A percentile compares a stretch with the other conserved stretches of the same genome.
These are phyloP conservation scores for Dascillus cervinus DNA, from an alignment of 2,888 invertebrate genomes.

Conservation along the genomic window DNA sequence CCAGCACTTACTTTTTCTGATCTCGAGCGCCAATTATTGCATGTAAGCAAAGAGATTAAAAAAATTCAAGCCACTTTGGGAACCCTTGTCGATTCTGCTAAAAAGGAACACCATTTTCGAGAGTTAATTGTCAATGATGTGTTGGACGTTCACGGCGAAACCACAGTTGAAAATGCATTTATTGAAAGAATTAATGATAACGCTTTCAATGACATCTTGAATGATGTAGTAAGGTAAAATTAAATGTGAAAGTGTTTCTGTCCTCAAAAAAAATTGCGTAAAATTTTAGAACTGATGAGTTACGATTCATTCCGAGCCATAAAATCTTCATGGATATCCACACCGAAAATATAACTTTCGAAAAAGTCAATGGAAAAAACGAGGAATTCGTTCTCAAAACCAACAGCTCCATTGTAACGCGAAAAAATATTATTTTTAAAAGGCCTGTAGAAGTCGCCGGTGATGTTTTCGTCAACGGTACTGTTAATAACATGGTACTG, in stretches of 20 bases:
- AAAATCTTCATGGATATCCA: slow-evolving; percentile 31
- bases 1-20: too few species aligned
- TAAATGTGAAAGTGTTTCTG: too few species aligned
- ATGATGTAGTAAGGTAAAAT: slow-evolving; percentile 25
- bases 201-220: slow-evolving; percentile 26
- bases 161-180: slow-evolving; percentile 26
- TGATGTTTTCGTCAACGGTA: slow-evolving; percentile 16
- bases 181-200: slow-evolving; percentile 32
- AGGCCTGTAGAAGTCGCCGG: slow-evolving; percentile 19
- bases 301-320: slow-evolving; percentile 21
- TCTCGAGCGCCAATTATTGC: too few species aligned
- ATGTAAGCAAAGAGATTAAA: too few species aligned
- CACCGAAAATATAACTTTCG: slow-evolving; percentile 28
- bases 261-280: too few species aligned
- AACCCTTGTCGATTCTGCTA: too few species aligned
- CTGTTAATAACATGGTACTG: slow-evolving; percentile 13
- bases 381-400: slow-evolving; percentile 23
- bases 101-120: slow-evolving; percentile 7
- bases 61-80: too few species aligned
- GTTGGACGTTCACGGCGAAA: slow-evolving; percentile 29
- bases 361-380: slow-evolving; percentile 24
- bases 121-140: slow-evolving; percentile 33
- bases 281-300: slow-evolving; percentile 26
- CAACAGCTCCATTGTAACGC: slow-evolving; percentile 14
- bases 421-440: slow-evolving; percentile 26